A percentile compares a stretch with the other conserved stretches of the same genome.
Evolutionary conservation across 2,113 vertebrate species (phyloP).

Genomic region (Poeciliopsis prolifica): DNA sequence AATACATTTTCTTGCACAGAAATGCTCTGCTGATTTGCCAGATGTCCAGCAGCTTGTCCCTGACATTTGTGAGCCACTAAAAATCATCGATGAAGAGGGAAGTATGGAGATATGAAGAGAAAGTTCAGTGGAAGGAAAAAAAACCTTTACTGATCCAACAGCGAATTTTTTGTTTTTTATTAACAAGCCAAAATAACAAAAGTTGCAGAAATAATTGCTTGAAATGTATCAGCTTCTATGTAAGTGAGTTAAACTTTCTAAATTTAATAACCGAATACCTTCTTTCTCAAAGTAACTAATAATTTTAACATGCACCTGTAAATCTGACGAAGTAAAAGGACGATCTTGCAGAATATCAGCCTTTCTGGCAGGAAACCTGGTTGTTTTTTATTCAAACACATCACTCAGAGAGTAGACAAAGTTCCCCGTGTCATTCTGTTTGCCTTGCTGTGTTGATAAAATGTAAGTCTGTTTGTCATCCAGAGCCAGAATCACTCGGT

Average conservation of each 20-base stretch:
- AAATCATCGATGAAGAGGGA: no score
- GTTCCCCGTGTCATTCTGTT: conserved; percentile 4
- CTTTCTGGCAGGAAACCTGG: background rate
- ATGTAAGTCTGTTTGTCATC: conserved; percentile 16
- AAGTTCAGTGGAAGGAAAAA: background rate
- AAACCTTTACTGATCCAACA: background rate
- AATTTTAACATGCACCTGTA: no score
- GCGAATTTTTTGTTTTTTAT: no score
- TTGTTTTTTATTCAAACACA: conserved; percentile 14
- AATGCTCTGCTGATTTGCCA: background rate
- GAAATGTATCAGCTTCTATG: no score
- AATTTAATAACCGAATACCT: no score
- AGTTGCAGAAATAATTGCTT: no score
- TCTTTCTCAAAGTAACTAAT: no score
- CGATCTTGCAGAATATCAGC: background rate
- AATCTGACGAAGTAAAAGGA: no score
- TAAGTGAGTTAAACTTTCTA: no score
- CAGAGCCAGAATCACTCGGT: conserved; percentile 19
- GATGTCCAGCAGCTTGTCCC: no score
- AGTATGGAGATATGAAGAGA: background rate
- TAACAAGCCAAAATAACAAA: background rate
- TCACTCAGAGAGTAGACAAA: background rate
- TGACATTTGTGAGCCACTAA: no score
- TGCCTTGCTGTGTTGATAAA: conserved; percentile 43
- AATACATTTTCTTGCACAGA: background rate